Evolutionary conservation across 2,888 invertebrate genomes (phyloP).

Genomic region (Agrotis clavis): DNA sequence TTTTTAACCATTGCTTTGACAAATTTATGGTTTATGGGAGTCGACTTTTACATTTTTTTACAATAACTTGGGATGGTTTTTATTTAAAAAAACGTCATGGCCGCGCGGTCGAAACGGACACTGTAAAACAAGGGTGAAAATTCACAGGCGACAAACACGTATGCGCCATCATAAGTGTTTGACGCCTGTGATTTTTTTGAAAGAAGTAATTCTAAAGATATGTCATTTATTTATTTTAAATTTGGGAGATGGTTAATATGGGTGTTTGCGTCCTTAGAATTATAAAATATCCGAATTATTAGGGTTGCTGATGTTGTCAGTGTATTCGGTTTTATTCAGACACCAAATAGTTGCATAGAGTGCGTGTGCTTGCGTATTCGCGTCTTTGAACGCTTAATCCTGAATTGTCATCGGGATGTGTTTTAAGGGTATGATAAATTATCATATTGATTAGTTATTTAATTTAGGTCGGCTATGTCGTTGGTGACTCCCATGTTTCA

Average conservation of each 20-base stretch:
- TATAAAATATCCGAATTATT: neutral
- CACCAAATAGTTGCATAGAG: neutral
- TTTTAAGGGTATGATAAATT: neutral
- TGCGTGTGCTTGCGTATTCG: neutral
- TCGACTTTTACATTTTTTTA: no score
- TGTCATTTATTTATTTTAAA: neutral
- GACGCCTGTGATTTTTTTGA: no score
- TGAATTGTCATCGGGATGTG: neutral
- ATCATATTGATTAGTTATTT: neutral
- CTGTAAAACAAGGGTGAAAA: constrained; percentile 23
- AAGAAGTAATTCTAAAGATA: neutral
- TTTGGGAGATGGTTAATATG: neutral
- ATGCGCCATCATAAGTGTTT: no score
- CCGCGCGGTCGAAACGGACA: no score
- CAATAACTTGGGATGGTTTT: no score
- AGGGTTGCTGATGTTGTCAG: neutral
- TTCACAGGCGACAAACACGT: neutral
- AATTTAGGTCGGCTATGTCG: neutral
- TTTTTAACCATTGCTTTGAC: no score
- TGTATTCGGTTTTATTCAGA: neutral
- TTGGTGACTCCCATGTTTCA: neutral
- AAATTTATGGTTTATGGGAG: no score
- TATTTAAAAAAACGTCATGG: no score
- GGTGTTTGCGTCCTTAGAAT: neutral
- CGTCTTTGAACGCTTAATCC: neutral